Conservation (phyloP, 2,797 vertebrate species). For the Sebastes iracundus region DNA sequence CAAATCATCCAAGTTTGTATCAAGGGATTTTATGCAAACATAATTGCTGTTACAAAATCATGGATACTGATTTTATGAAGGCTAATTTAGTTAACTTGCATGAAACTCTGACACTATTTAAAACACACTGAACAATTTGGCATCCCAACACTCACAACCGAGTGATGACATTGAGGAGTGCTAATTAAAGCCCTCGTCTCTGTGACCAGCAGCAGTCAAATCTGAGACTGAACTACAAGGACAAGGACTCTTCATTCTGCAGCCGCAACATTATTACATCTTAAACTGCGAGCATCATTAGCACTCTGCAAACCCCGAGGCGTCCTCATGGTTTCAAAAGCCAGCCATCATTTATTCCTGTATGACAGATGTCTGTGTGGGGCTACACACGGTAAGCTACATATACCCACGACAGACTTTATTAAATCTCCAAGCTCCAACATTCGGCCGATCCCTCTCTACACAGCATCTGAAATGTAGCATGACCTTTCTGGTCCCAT, state of each 20-base stretch:
- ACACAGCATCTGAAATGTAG: slow-evolving; percentile 73
- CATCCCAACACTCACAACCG: slow-evolving; percentile 7
- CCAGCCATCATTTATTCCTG: slow-evolving; percentile 29
- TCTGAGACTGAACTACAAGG: slow-evolving; percentile 40
- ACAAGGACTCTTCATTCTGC: slow-evolving; percentile 43
- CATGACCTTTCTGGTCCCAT: slow-evolving; percentile 75
- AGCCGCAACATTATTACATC: slow-evolving; percentile 30
- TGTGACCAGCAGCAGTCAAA: slow-evolving; percentile 38
- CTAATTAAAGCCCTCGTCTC: slow-evolving; percentile 37
- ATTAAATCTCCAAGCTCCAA: slow-evolving; percentile 59
- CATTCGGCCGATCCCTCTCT: slow-evolving; percentile 48
- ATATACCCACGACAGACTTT: slow-evolving; percentile 55
- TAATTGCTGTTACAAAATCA: neutral
- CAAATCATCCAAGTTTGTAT: neutral
- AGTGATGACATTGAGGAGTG: slow-evolving; percentile 23
- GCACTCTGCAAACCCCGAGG: slow-evolving; percentile 25
- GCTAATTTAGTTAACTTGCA: neutral
- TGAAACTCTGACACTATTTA: neutral
- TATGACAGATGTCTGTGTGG: slow-evolving; percentile 55
- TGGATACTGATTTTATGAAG: neutral
- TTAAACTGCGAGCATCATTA: slow-evolving; percentile 53
- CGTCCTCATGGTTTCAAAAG: slow-evolving; percentile 42
- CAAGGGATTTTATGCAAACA: neutral
- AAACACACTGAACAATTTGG: neutral
- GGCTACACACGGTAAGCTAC: slow-evolving; percentile 12